Conservation (phyloP, 1,140 invertebrate species). For the Pseudomyrmex pallidus region DNA sequence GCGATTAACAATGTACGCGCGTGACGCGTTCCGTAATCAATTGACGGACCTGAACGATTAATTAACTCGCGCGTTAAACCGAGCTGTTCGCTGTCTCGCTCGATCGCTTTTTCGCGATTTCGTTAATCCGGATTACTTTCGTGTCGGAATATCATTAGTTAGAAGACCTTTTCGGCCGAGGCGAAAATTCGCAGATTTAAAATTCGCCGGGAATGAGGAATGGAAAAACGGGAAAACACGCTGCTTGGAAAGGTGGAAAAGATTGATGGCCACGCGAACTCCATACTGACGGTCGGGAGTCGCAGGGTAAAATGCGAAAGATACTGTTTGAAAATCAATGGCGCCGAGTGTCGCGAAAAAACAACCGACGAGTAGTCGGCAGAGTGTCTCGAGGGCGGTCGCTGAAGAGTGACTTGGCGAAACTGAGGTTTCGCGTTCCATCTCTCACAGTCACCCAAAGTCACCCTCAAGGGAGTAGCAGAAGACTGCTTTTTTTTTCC, state of each 20-base stretch:
- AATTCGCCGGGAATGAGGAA: not conserved
- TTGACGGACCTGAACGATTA: not conserved
- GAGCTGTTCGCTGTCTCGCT: not conserved
- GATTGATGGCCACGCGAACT: constrained; percentile 58
- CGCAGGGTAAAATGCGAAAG: constrained; percentile 47
- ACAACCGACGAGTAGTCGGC: constrained; percentile 43
- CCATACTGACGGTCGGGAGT: constrained; percentile 38
- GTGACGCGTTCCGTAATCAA: not conserved
- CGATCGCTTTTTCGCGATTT: not conserved
- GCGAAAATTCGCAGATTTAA: constrained; percentile 19
- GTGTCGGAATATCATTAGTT: not conserved
- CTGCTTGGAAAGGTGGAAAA: constrained; percentile 64
- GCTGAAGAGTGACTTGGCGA: constrained; percentile 45
- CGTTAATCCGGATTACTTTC: constrained; percentile 7
- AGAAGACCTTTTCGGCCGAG: not conserved
- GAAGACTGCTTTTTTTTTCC: constrained; percentile 5
- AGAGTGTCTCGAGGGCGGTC: constrained; percentile 43
- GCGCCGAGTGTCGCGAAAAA: constrained; percentile 56
- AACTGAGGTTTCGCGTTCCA: constrained; percentile 55
- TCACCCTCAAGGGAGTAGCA: constrained; percentile 24
- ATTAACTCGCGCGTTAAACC: constrained; percentile 4
- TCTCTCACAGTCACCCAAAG: constrained; percentile 44
- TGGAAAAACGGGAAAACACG: not conserved
- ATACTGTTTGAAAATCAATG: constrained; percentile 64
- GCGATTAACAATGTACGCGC: constrained; percentile 16